phyloP scores from a whole-genome alignment of 1,140 invertebrate species.

The Drosophila virilis region DNA sequence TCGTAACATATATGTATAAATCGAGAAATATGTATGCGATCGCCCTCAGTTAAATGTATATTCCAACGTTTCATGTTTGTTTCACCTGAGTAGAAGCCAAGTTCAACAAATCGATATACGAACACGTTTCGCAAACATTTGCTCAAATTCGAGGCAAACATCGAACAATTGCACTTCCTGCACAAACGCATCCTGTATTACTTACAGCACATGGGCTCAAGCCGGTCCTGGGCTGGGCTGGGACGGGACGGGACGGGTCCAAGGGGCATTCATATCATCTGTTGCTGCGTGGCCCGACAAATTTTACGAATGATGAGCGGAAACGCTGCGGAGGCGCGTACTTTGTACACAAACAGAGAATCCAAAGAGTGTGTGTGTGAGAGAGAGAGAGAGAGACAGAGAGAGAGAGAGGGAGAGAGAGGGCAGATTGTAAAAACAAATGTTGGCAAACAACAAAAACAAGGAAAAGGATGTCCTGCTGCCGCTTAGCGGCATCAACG shows the following conservation, averaged over 20 bases:
- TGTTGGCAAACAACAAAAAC: conserved; percentile 79
- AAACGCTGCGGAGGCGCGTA: conserved; percentile 65
- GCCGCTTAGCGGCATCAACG: conserved; percentile 20
- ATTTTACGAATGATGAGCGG: conserved; percentile 51
- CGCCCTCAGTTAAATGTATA: too few species aligned
- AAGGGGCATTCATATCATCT: conserved; percentile 46
- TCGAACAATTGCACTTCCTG: conserved; percentile 75
- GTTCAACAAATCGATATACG: conserved; percentile 14
- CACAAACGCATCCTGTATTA: conserved; percentile 50
- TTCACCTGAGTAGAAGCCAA: too few species aligned
- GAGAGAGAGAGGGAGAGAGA: conserved; percentile 16
- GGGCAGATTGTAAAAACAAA: conserved; percentile 62
- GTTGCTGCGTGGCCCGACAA: conserved; percentile 45
- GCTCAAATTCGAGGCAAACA: conserved; percentile 17
- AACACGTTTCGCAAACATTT: conserved; percentile 70
- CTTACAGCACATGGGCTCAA: conserved; percentile 63
- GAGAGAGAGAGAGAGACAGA: too few species aligned
- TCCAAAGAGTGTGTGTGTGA: conserved; percentile 4
- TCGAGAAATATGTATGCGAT: too few species aligned
- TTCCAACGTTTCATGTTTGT: too few species aligned
- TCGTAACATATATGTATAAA: too few species aligned
- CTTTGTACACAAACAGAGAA: conserved; percentile 71
- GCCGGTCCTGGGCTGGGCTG: conserved; percentile 6
- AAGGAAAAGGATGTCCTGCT: conserved; percentile 82
- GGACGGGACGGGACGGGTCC: not conserved